Evolutionary conservation across 2,113 vertebrate genomes (phyloP), one percentile per base, ranked within the genome.

Genomic region (Rhinopomastus cyanomelas): DNA sequence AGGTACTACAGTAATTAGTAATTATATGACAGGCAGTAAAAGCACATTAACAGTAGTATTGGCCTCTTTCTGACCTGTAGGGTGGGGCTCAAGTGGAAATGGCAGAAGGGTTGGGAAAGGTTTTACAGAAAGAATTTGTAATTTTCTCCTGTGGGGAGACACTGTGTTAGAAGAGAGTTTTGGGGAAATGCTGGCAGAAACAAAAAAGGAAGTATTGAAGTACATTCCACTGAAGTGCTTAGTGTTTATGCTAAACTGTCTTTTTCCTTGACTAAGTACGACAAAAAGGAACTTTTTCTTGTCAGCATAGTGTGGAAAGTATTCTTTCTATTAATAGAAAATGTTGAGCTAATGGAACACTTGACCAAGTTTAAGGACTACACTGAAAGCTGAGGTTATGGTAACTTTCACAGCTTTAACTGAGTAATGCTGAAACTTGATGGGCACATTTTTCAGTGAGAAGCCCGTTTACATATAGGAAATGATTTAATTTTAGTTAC

Each of bases 281-380:
- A 80, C 22, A 66, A 62, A 77, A 93, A 77, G 37, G 49, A 93
- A 81, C 72, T 86, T 89, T 83, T 93, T 68, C 53, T 75, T 88
- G 69, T 77, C 71, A 81, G 74, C 66, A 88, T 93, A 81, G 88
- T 51, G 69, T 90, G 87, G 95, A 94, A 96, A 94, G 46, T 94
- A 93, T 96, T 93, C 92, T 49, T 86, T 60, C 92, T 92, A 95
- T 95, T 84, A 94, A 88, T 94, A 93, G 92, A 79, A 75, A 55
- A 42, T 46, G 25, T 78, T 87, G 87, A 88, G 69, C 55, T 93
- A 88, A 72, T 93, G 71, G 84, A 87, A 90, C n/a, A 53, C 32
- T 82, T 75, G 8, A 68, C 69, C 11, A 78, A 81, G 74, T 61
- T 88, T 61, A 87, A 86, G 82, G 73, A 78, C 20, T 73, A 14